These are phyloP conservation scores for Athene cunicularia DNA, from an alignment of 2,113 vertebrate species.

Conservation along the genomic window DNA sequence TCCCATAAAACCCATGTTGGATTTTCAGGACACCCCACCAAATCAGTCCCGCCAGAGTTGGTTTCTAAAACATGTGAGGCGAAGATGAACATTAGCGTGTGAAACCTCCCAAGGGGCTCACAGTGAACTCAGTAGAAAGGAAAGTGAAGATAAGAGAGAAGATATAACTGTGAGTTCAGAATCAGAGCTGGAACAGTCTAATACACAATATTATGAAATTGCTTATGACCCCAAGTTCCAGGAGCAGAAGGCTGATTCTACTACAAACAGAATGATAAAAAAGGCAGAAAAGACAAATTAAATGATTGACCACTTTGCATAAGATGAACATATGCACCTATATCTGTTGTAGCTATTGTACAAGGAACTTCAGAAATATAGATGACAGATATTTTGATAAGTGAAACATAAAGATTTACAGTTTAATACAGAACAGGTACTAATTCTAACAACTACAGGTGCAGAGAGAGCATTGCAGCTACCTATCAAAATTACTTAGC, in stretches of 20 bases:
- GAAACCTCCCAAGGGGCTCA: neutral
- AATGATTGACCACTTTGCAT: neutral
- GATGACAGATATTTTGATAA: neutral
- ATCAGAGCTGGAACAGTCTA: neutral
- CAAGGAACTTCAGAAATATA: neutral
- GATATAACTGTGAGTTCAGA: neutral
- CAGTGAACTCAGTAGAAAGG: neutral
- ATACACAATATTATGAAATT: rapidly evolving
- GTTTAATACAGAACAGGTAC: neutral
- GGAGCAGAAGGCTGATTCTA: neutral
- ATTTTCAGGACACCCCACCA: neutral
- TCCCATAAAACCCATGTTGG: rapidly evolving
- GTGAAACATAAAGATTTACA: neutral
- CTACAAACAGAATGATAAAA: neutral
- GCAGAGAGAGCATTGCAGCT: neutral
- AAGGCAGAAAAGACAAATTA: neutral
- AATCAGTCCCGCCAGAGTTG: neutral
- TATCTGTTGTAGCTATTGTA: neutral
- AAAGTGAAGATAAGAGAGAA: neutral
- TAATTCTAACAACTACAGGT: neutral
- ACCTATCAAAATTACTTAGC: neutral
- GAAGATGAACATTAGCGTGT: neutral
- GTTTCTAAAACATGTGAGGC: neutral
- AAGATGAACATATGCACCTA: neutral
- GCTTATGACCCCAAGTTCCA: neutral